Evolutionary conservation across 2,888 invertebrate genomes (phyloP), one percentile per base, ranked within the genome.

Genomic region (Stenodera caucasica): DNA sequence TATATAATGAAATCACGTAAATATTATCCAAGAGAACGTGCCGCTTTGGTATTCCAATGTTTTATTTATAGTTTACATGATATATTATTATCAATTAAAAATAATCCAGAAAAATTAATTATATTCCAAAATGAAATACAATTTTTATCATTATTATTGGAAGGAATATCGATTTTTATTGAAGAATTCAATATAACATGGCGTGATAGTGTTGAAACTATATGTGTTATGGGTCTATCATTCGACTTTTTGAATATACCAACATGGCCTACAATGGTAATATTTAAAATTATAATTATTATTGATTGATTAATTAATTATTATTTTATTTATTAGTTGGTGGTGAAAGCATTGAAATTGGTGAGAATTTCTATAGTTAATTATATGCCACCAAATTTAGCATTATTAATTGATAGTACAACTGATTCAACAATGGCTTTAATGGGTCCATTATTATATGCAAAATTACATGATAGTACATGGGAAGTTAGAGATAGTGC

Each of bases 401-500:
- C 89, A 0, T 77, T 92, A 26, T 80, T 92, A 7, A 82, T 90
- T 63, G 90, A 91, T 70, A 84, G 86, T 15, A 82, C 86, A 54
- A 83, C 85, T 2, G 87, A 88, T 2, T 85, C 87, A 0, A 76
- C 79, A 23, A 84, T 90, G 76, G 83, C 86, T 61, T 84, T 86
- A 61, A 78, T 92, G 8, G 90, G 89, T 0, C 84, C 85, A 11
- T 84, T 90, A 11, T 83, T 93, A 5, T 85, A 85, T 53, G 84
- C 85, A 76, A 88, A 90, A 73, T 81, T 91, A 74, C 88, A 90
- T 67, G 90, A 91, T 73, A 78, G 83, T 3, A 83, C 87, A 53
- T 93, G 92, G 93, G 92, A 92, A 77, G 86, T 92, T 1, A 83
- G 91, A 37, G 92, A 93, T 70, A 89, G 89, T 4, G 88, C 90